Evolutionary conservation across 2,888 invertebrate species (phyloP), one percentile per base, ranked within the genome.

Genomic region (Hololepta plana): DNA sequence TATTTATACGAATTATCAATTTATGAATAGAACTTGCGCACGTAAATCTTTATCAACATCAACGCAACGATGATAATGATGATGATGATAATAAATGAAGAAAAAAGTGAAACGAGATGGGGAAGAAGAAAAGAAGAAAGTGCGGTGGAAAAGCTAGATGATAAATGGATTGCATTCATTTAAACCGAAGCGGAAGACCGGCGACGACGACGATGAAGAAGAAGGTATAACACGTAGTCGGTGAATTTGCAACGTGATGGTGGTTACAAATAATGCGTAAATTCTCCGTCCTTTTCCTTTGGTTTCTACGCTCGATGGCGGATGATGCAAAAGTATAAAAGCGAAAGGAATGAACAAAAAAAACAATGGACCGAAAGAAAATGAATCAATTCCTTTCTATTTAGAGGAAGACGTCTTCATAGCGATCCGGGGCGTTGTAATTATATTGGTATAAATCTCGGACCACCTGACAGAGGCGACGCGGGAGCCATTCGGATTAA

Each of bases 11-110:
- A n/a, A n/a, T n/a, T n/a, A n/a, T n/a, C n/a, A n/a, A n/a, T n/a
- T n/a, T n/a, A n/a, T n/a, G n/a, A n/a, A 48, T 45, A 47, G 49
- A 49, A 48, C 39, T 45, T 41, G 46, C 45, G 27, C 20, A 28
- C 30, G 44, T 50, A 51, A 53, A 53, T 51, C 52, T 53, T 53
- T 53, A 53, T 53, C 52, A 53, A 50, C 50, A 49, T 41, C 49
- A 43, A 48, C 47, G 44, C 42, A 28, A n/a, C n/a, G n/a, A n/a
- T n/a, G n/a, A n/a, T n/a, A n/a, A n/a, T n/a, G n/a, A n/a, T n/a
- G n/a, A n/a, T n/a, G n/a, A n/a, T n/a, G n/a, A n/a, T n/a, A n/a
- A n/a, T n/a, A n/a, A n/a, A n/a, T n/a, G n/a, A n/a, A n/a, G n/a
- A n/a, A n/a, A n/a, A n/a, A 12, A 11, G 16, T 15, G 29, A 26